These are phyloP conservation scores for Heliconius sara DNA, from an alignment of 2,888 invertebrate genomes.

Conservation along the genomic window DNA sequence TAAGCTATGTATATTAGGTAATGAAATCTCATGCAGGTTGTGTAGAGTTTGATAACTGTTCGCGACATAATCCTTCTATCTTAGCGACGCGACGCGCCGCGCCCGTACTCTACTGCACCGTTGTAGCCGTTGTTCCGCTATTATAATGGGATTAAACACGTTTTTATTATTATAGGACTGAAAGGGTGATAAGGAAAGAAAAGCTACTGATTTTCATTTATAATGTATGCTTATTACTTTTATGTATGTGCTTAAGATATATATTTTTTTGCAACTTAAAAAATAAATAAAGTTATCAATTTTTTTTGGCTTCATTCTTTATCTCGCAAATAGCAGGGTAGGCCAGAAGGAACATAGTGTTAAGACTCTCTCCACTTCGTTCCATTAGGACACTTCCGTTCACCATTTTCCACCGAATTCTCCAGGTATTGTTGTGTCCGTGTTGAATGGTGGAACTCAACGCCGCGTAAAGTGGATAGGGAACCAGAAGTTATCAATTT, in stretches of 20 bases:
- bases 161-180: conserved; percentile 9
- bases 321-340: too few species aligned
- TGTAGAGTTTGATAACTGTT: conserved; percentile 33
- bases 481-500: too few species aligned
- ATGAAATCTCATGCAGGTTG: conserved; percentile 35
- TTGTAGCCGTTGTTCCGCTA: background rate
- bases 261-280: background rate
- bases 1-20: conserved; percentile 30
- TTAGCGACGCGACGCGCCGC: background rate
- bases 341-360: too few species aligned
- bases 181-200: background rate
- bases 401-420: background rate
- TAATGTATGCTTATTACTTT: background rate
- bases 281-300: too few species aligned
- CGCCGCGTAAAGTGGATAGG: too few species aligned
- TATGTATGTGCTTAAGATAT: background rate
- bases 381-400: background rate
- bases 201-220: background rate
- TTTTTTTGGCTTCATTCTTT: too few species aligned
- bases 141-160: background rate
- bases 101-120: background rate
- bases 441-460: background rate
- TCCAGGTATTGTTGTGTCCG: background rate
- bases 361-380: too few species aligned
- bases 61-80: background rate